phyloP scores from a whole-genome alignment of 1,140 invertebrate genomes.

The Trachymyrmex cornetzi region DNA sequence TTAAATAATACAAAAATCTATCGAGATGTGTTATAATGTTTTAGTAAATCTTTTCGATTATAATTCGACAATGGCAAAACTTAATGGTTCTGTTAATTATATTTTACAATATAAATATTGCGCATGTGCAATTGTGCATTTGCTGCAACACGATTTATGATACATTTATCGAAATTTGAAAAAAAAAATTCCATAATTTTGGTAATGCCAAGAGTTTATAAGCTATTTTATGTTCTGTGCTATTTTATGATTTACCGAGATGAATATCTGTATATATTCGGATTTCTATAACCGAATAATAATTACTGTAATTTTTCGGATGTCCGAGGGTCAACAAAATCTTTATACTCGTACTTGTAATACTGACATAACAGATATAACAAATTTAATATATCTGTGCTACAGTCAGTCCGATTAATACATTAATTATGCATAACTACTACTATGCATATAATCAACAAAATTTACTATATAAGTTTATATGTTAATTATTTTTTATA shows the following conservation, averaged over 20 bases:
- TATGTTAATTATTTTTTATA: slow-evolving; percentile 21
- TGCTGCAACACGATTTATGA: slow-evolving; percentile 6
- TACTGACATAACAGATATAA: slow-evolving; percentile 34
- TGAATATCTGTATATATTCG: neutral
- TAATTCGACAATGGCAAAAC: neutral
- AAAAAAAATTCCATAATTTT: neutral
- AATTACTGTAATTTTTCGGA: slow-evolving; percentile 32
- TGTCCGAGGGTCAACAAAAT: slow-evolving; percentile 3
- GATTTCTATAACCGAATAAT: neutral
- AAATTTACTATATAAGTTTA: slow-evolving; percentile 31
- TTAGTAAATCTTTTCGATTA: neutral
- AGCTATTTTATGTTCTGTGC: slow-evolving; percentile 11
- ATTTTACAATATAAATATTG: slow-evolving; percentile 3
- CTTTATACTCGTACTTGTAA: neutral
- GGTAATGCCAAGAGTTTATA: neutral
- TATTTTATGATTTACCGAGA: slow-evolving; percentile 11
- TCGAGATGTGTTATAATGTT: neutral
- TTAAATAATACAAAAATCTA: neutral
- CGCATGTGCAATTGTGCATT: slow-evolving; percentile 42
- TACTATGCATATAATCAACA: slow-evolving; percentile 9
- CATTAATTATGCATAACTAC: slow-evolving; percentile 30
- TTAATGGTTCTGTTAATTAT: slow-evolving; percentile 19
- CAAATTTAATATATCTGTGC: slow-evolving; percentile 30
- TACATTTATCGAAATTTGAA: neutral
- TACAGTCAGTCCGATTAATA: slow-evolving; percentile 1